phyloP scores from a whole-genome alignment of 64 coral and sea anemone species.

The Orbicella faveolata region DNA sequence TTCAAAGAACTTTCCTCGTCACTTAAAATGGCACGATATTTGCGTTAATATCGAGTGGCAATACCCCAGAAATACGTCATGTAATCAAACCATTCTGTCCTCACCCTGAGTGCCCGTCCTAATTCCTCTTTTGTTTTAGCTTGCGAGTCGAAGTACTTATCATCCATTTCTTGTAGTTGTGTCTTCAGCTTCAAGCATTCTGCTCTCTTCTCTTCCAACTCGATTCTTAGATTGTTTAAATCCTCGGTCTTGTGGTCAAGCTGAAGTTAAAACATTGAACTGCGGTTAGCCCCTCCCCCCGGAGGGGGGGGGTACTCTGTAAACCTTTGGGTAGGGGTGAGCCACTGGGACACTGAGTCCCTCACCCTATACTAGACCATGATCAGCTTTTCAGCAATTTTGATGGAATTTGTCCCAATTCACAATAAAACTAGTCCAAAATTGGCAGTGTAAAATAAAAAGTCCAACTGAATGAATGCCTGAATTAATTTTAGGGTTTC shows the following conservation, averaged over 20 bases:
- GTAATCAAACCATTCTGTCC: neutral
- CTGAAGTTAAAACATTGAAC: slow-evolving; percentile 36
- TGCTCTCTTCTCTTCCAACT: slow-evolving; percentile 93
- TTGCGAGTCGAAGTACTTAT: slow-evolving; percentile 94
- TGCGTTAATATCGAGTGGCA: neutral
- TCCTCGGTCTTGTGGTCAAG: slow-evolving; percentile 90
- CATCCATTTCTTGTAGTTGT: slow-evolving; percentile 98
- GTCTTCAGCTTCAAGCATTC: slow-evolving; percentile 81
- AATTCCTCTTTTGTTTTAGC: slow-evolving; percentile 95
- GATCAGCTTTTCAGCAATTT: no score
- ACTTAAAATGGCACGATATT: no score
- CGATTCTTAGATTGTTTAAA: slow-evolving; percentile 64
- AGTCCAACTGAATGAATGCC: no score
- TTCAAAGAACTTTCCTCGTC: no score
- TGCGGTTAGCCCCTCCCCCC: neutral
- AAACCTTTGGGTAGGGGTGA: no score
- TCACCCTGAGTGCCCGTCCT: slow-evolving; percentile 84
- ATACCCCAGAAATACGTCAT: neutral
- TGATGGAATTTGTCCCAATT: no score
- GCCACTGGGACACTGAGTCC: no score
- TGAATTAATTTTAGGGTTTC: no score
- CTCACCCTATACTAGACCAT: no score
- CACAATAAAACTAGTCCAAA: no score
- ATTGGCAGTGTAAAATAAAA: no score
- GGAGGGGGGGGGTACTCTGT: no score